Base-by-base conservation (phyloP, 1,140 invertebrate species). In the Acyrthosiphon pisum region DNA sequence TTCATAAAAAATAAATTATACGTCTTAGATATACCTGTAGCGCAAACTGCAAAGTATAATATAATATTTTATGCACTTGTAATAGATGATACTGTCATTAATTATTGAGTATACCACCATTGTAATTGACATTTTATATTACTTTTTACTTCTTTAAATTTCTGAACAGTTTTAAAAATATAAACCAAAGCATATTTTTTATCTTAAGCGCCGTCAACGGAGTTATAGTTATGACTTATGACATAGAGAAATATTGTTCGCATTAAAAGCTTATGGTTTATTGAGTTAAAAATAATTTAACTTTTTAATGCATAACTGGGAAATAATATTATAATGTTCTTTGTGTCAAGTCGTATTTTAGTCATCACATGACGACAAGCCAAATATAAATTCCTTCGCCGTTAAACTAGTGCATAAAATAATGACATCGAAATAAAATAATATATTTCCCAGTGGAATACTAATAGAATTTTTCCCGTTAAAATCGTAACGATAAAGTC, bases 181-280 rank as follows among this genome's bases (percentile, higher is more conserved):
- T n/a, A 76, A 76, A 76, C 30, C 30, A 76, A n/a, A 76, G 1
- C n/a, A 76, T 68, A n/a, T 11, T 35, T 35, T 76, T 20, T 35
- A n/a, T 76, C 30, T n/a, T n/a, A n/a, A 20, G 22, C 4, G 14
- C 11, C 60, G 14, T 6, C 11, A 68, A n/a, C 6, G 14, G 30
- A 68, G 60, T 68, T n/a, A 4, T 3, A 23, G 7, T 48, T 30
- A 60, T 60, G 23, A 60, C 30, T n/a, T n/a, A 76, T 76, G 14
- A 76, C 30, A 7, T 14, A n/a, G 30, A 76, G 14, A 76, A 76
- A 76, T 76, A n/a, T 76, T 76, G n/a, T 76, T 20, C 30, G 11
- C n/a, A 76, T 76, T 76, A 76, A n/a, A 76, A n/a, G 60, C 60
- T 76, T 76, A 76, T 76, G 60, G 14, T 76, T 76, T 76, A 76